Percentiles rank a stretch among this genome's conserved stretches.
Evolutionary conservation across 2,888 invertebrate genomes (phyloP).

Genomic region (Eupithecia subumbrata): DNA sequence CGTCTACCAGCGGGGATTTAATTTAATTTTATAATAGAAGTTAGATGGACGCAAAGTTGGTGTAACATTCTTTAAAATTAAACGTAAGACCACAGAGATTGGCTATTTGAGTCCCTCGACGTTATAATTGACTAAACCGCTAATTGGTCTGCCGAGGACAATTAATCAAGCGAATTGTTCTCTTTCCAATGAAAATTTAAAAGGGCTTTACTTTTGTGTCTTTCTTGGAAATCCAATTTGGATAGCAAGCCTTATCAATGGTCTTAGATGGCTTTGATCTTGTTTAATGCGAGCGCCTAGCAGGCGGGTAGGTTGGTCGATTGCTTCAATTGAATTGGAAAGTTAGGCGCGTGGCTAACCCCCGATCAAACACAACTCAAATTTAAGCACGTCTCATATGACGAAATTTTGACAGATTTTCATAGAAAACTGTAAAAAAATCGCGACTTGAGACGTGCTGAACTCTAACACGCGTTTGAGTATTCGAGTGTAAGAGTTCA

Average conservation of each 20-base stretch:
- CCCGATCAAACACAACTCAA: too few relatives aligned
- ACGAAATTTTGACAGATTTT: too few relatives aligned
- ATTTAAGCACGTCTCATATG: too few relatives aligned
- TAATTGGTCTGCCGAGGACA: neutral
- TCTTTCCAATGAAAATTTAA: too few relatives aligned
- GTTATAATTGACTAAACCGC: neutral
- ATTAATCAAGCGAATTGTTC: neutral
- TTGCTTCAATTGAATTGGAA: neutral
- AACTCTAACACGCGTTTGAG: too few relatives aligned
- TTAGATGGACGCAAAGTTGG: neutral
- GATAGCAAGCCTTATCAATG: neutral
- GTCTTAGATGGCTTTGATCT: neutral
- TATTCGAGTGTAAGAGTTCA: too few relatives aligned
- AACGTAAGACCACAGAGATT: neutral
- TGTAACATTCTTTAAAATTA: neutral
- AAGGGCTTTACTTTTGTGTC: too few relatives aligned
- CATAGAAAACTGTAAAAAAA: too few relatives aligned
- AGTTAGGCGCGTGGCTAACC: neutral
- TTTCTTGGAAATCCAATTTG: neutral
- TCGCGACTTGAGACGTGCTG: too few relatives aligned
- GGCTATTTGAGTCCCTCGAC: neutral
- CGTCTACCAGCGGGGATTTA: too few relatives aligned
- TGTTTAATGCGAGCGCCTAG: neutral
- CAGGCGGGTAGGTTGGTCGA: neutral
- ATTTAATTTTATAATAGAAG: too few relatives aligned